Base-by-base conservation (phyloP, 2,888 invertebrate genomes). In the Eulithis prunata region DNA sequence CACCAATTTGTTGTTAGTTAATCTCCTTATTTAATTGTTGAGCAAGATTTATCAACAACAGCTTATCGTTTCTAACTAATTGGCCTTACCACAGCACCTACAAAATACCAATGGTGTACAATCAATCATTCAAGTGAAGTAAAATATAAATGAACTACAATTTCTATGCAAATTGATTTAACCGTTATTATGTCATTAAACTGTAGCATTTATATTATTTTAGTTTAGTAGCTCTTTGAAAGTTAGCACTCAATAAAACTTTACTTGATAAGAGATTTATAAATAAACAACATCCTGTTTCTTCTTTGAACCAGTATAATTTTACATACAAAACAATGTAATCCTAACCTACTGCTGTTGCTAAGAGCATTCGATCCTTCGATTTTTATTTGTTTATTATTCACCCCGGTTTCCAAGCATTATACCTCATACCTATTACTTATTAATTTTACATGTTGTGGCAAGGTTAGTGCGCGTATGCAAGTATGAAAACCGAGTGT, bases 61-160 rank as follows among this genome's bases (percentile, higher is more conserved):
- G 41, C 47, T 65, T 65, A 57, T 61, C 57, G 41, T 32, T 65
- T 38, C 12, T 13, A 28, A 32, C 47, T 65, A 61, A 65, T 61
- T 65, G 65, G 57, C 14, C 57, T 57, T 45, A 53, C 49, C n/a
- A n/a, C 14, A 21, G 38, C 21, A 4, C 4, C 5, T 41, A 13
- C 7, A 14, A 41, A 28, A 59, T 43, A 13, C 10, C 51, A 46
- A 12, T n/a, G n/a, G 21, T 4, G 4, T 49, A 49, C 49, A 21
- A 49, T 21, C 32, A 46, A 13, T 47, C 11, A 49, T 10, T 21
- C 8, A 21, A 21, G 21, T 21, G 21, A 21, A 21, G 47, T 14
- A 14, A 47, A 47, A 14, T 47, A 2, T 14, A 11, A 10, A 49
- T 49, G 49, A 21, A 4, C 47, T 47, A 21, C 8, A 47, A 14